Evolutionary conservation across 2,888 invertebrate genomes (phyloP), one percentile per base, ranked within the genome.

Genomic region (Drosophila neonasuta): DNA sequence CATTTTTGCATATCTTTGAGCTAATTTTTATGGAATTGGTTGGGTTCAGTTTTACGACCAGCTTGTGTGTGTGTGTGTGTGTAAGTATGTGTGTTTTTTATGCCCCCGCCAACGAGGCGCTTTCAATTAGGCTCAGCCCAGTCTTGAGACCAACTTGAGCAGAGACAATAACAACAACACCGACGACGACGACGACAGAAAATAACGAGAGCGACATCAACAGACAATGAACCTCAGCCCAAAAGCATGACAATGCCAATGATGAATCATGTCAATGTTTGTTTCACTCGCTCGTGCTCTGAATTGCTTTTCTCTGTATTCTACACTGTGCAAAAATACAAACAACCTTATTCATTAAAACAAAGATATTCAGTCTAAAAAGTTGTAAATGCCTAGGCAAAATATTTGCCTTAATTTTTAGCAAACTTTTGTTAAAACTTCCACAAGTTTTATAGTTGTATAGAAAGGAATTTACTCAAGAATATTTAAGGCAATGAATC

Each of bases 11-110:
- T 77, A 77, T 77, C 48, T 75, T 69, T 77, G 85, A 79, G 80
- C 80, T 84, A 81, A 81, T 85, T 86, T 86, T 68, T 82, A 65
- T 66, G 65, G 63, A 68, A 74, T 74, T 63, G 78, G 70, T 76
- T 68, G 66, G 52, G 59, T 46, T 61, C 44, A 34, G 32, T 55
- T 55, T 55, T 55, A 55, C 54, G 54, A 20, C 24, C 44, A 17
- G 36, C 17, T 30, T 41, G 29, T 29, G 3, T 41, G 5, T 24
- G 11, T 56, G 30, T 15, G 15, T 59, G 7, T 55, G 17, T 42
- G 24, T 20, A 20, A 4, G 20, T 20, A 20, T 45, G 59, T 51
- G 13, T 51, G 24, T 51, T 13, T 52, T 17, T 17, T 30, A 32
- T 45, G 44, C 54, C 54, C 34, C 60, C 79, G 61, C 57, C 79